These are phyloP conservation scores for Lysandra bellargus DNA, from an alignment of 2,888 invertebrate species.

Conservation along the genomic window DNA sequence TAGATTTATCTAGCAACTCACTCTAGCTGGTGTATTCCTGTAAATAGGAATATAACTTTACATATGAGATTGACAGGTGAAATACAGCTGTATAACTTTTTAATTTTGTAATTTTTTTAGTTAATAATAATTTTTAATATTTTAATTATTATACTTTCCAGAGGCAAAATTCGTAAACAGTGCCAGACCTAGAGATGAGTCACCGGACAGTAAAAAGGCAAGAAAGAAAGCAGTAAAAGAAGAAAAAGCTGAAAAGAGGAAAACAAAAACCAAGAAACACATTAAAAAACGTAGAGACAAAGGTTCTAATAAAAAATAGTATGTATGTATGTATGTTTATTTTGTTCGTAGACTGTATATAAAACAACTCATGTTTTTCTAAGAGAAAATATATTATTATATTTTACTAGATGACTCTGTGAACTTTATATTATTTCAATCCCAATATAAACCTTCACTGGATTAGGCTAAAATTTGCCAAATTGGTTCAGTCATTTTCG, in stretches of 20 bases:
- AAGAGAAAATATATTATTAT: slow-evolving; percentile 16
- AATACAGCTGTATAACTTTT: too few relatives aligned
- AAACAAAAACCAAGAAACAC: slow-evolving; percentile 95
- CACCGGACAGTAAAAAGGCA: slow-evolving; percentile 88
- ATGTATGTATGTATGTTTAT: slow-evolving; percentile 28
- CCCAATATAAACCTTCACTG: too few relatives aligned
- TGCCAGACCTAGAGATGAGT: slow-evolving; percentile 89
- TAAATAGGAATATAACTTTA: too few relatives aligned
- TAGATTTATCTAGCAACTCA: too few relatives aligned
- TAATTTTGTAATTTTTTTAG: neutral
- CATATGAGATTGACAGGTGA: too few relatives aligned
- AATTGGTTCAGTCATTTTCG: too few relatives aligned
- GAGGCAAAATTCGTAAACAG: slow-evolving; percentile 82
- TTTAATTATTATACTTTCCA: slow-evolving; percentile 37
- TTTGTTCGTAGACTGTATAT: neutral
- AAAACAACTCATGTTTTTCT: slow-evolving; percentile 3
- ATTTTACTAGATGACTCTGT: neutral
- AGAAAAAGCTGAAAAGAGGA: slow-evolving; percentile 92
- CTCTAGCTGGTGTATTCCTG: too few relatives aligned
- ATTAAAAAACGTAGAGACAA: slow-evolving; percentile 94
- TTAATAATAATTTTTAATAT: neutral
- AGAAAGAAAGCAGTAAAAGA: slow-evolving; percentile 95
- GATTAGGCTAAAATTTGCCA: too few relatives aligned
- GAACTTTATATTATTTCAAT: too few relatives aligned
- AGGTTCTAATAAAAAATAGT: slow-evolving; percentile 62